Percentiles rank a stretch among this genome's conserved stretches.
Evolutionary conservation across 2,113 vertebrate genomes (phyloP).

Genomic region (Cricetomys ansorgei): DNA sequence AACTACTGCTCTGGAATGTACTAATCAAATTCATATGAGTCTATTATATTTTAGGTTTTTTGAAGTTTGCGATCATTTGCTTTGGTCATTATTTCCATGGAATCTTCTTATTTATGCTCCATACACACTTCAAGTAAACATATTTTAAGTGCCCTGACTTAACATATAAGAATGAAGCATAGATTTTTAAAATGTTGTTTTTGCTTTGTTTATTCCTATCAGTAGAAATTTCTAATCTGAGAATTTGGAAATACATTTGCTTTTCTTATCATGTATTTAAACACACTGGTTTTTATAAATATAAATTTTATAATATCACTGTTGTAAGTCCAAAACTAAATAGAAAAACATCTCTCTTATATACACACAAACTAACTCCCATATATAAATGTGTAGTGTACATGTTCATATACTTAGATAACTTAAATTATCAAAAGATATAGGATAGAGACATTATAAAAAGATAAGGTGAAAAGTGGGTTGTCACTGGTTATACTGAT

Average conservation of each 20-base stretch:
- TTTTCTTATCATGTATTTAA: not conserved
- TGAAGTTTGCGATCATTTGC: not conserved
- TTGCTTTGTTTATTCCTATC: not conserved
- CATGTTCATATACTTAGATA: not conserved
- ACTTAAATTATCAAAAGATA: not conserved
- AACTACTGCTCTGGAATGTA: not conserved
- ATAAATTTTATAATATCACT: not conserved
- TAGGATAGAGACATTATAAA: not conserved
- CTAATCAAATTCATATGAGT: not conserved
- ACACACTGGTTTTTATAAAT: not conserved
- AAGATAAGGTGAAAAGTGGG: not conserved
- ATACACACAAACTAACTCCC: too few species aligned
- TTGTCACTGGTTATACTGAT: not conserved
- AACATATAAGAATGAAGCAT: not conserved
- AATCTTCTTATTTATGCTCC: not conserved
- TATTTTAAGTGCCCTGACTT: not conserved
- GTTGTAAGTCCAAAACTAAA: not conserved
- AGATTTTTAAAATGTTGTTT: not conserved
- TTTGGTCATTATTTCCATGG: slow-evolving; percentile 1
- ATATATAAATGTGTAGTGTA: too few species aligned
- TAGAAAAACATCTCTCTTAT: not conserved
- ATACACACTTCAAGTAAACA: not conserved
- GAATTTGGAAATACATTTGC: slow-evolving; percentile 12
- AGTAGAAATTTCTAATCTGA: not conserved
- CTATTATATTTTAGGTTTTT: slow-evolving; percentile 15